phyloP scores from a whole-genome alignment of 2,113 vertebrate species.

The Carollia perspicillata region DNA sequence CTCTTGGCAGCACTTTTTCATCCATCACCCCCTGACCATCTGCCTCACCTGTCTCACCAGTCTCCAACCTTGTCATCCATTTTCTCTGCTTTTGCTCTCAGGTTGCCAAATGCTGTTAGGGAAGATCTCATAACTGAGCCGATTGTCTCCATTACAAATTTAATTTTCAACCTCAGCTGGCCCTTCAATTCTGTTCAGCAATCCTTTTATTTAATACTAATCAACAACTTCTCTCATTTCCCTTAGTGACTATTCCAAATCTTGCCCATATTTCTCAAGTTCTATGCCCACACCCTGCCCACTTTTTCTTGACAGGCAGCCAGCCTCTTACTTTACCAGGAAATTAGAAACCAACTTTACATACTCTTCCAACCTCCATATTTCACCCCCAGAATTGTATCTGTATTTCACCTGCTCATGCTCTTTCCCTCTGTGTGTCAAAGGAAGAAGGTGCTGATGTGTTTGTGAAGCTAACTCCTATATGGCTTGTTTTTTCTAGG shows the following conservation, averaged over 20 bases:
- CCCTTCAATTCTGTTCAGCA: not conserved
- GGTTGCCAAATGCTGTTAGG: slow-evolving; percentile 4
- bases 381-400: not conserved
- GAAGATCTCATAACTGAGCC: not conserved
- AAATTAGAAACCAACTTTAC: not conserved
- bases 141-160: slow-evolving; percentile 31
- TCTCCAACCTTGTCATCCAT: slow-evolving; percentile 1
- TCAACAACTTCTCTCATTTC: not conserved
- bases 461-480: not conserved
- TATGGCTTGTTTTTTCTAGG: not conserved
- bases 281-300: not conserved
- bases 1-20: not conserved
- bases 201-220: slow-evolving; percentile 42
- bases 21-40: slow-evolving; percentile 1
- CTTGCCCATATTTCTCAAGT: not conserved
- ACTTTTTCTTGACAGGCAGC: not conserved
- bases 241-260: not conserved
- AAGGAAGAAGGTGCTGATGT: not conserved
- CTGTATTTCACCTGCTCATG: not conserved
- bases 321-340: not conserved
- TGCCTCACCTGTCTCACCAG: not conserved
- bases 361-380: not conserved
- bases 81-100: slow-evolving; percentile 18
- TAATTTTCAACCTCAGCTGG: slow-evolving; percentile 39
- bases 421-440: not conserved